phyloP scores from a whole-genome alignment of 2,113 vertebrate species.

The Laticauda laticaudata region DNA sequence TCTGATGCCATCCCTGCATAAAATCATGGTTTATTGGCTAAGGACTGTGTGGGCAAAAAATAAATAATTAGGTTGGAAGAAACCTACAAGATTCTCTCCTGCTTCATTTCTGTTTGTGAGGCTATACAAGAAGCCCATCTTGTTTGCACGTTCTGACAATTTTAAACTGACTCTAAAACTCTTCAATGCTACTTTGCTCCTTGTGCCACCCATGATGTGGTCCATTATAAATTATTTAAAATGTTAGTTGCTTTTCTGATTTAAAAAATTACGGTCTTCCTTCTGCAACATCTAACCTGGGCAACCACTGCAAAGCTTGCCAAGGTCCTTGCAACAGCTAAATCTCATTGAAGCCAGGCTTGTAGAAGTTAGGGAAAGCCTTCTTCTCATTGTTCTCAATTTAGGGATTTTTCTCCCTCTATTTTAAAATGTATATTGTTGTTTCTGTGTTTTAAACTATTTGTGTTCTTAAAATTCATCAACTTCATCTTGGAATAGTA shows the following conservation, averaged over 20 bases:
- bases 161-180: neutral
- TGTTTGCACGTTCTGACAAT: neutral
- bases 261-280: neutral
- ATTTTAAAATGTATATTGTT: neutral
- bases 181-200: neutral
- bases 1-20: neutral
- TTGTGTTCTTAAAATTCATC: neutral
- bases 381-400: neutral
- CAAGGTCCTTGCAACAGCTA: neutral
- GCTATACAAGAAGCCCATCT: neutral
- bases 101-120: neutral
- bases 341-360: neutral
- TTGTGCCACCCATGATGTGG: neutral
- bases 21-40: neutral
- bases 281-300: neutral
- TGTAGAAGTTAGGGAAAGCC: neutral
- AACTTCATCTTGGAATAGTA: neutral
- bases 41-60: neutral
- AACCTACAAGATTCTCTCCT: neutral
- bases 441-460: neutral
- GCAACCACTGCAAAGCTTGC: neutral
- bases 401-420: neutral
- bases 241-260: neutral
- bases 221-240: neutral
- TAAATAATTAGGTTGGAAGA: neutral